A percentile compares a stretch with the other conserved stretches of the same genome.
Evolutionary conservation across 2,888 invertebrate species (phyloP).

Genomic region (Lucinisca nassula): DNA sequence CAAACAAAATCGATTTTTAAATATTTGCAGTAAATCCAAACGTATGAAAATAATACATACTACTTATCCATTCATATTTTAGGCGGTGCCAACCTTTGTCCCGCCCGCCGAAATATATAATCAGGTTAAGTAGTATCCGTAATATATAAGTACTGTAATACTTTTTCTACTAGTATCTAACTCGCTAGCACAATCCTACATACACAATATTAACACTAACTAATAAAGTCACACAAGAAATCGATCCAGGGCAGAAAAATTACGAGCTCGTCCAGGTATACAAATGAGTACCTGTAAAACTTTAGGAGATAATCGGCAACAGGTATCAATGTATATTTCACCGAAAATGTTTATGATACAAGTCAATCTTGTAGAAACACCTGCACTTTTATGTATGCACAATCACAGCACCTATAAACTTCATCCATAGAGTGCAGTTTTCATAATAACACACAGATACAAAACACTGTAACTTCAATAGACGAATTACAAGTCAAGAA

Average conservation of each 20-base stretch:
- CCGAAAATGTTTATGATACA: background rate
- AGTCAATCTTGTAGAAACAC: background rate
- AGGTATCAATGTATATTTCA: background rate
- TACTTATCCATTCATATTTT: slow-evolving; percentile 11
- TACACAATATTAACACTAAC: background rate
- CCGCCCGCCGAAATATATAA: slow-evolving; percentile 24
- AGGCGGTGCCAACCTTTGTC: background rate
- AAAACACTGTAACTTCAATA: background rate
- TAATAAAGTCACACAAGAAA: background rate
- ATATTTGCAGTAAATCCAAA: slow-evolving; percentile 61
- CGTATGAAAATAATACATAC: slow-evolving; percentile 36
- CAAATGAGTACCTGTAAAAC: background rate
- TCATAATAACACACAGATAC: background rate
- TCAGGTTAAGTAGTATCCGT: background rate
- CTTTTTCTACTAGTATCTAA: background rate
- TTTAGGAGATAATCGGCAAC: background rate
- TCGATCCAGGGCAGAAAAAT: background rate
- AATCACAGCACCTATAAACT: background rate
- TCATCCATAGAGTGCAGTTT: background rate
- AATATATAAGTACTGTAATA: background rate
- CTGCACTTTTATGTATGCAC: background rate
- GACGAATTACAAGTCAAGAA: background rate
- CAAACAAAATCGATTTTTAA: slow-evolving; percentile 73
- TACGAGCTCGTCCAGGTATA: background rate
- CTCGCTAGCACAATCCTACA: background rate